Percentiles rank a stretch among this genome's conserved stretches.
These are phyloP conservation scores for Platyura marginata DNA, from an alignment of 1,140 invertebrate species.

Conservation along the genomic window DNA sequence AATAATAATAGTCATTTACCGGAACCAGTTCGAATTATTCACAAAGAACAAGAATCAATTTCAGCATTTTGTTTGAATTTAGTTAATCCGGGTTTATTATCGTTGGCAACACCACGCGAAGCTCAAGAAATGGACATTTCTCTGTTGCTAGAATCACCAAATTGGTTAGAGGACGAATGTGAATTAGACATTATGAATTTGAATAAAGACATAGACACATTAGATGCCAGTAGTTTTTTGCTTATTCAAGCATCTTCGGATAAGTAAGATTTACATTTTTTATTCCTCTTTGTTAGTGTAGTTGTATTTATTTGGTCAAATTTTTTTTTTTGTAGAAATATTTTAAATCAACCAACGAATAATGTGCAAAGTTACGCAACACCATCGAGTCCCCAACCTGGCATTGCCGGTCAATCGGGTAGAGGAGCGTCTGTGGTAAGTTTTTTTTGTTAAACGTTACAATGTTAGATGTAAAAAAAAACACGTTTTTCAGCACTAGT, in stretches of 20 bases:
- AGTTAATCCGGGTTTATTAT: slow-evolving; percentile 55
- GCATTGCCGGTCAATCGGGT: slow-evolving; percentile 60
- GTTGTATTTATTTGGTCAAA: neutral
- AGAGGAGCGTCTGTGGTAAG: slow-evolving; percentile 75
- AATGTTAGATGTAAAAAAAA: too few species aligned
- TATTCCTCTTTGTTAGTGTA: neutral
- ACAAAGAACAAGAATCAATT: slow-evolving; percentile 98
- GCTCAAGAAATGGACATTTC: slow-evolving; percentile 96
- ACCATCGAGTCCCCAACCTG: slow-evolving; percentile 40
- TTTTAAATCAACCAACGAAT: slow-evolving; percentile 1
- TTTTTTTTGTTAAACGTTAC: too few species aligned
- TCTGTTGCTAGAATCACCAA: slow-evolving; percentile 67
- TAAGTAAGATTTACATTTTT: slow-evolving; percentile 22
- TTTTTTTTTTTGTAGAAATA: neutral
- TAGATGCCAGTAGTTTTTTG: slow-evolving; percentile 66
- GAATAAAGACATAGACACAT: slow-evolving; percentile 53
- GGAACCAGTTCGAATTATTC: slow-evolving; percentile 86
- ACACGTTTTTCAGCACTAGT: too few species aligned
- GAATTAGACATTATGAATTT: slow-evolving; percentile 86
- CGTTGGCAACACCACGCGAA: slow-evolving; percentile 86
- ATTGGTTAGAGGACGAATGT: slow-evolving; percentile 88
- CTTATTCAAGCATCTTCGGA: slow-evolving; percentile 79
- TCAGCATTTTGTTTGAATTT: slow-evolving; percentile 92
- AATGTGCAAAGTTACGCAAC: slow-evolving; percentile 15
- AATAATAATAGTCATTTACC: slow-evolving; percentile 32